phyloP scores from a whole-genome alignment of 2,113 vertebrate species.

The Rhinolophus sinicus region DNA sequence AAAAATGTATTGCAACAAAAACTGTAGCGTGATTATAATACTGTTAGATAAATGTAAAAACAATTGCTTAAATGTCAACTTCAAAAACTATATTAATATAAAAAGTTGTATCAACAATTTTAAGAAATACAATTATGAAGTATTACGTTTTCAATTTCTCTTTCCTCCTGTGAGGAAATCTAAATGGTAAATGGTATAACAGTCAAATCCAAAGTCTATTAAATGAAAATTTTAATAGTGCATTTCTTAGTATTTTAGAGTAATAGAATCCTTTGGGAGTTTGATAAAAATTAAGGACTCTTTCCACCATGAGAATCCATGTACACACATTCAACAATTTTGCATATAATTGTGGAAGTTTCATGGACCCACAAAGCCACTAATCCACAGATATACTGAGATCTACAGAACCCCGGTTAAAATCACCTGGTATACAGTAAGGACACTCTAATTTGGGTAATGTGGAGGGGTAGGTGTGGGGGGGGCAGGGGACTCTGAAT shows the following conservation, averaged over 20 bases:
- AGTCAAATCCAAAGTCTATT: conserved; percentile 16
- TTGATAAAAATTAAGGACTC: conserved; percentile 5
- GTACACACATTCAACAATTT: not conserved
- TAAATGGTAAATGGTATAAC: not conserved
- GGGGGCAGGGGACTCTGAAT: not conserved
- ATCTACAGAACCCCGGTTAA: not conserved
- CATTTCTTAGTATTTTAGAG: not conserved
- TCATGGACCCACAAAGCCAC: not conserved
- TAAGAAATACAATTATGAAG: not conserved
- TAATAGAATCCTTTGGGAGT: not conserved
- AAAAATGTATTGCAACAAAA: conserved; percentile 59
- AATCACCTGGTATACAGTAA: not conserved
- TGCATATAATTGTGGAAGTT: not conserved
- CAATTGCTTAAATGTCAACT: conserved; percentile 25
- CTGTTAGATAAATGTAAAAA: conserved; percentile 4
- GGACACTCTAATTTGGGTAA: not conserved
- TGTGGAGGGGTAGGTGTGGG: too few relatives aligned
- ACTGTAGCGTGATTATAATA: not conserved
- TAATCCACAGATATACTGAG: not conserved
- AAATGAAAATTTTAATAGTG: conserved; percentile 19
- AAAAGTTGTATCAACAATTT: conserved; percentile 26
- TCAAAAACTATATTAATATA: not conserved
- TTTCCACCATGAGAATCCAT: not conserved
- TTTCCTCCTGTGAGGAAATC: conserved; percentile 34
- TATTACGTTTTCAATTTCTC: conserved; percentile 17